Base-by-base conservation (phyloP, 2,888 invertebrate genomes). In the Trichopria drosophilae region DNA sequence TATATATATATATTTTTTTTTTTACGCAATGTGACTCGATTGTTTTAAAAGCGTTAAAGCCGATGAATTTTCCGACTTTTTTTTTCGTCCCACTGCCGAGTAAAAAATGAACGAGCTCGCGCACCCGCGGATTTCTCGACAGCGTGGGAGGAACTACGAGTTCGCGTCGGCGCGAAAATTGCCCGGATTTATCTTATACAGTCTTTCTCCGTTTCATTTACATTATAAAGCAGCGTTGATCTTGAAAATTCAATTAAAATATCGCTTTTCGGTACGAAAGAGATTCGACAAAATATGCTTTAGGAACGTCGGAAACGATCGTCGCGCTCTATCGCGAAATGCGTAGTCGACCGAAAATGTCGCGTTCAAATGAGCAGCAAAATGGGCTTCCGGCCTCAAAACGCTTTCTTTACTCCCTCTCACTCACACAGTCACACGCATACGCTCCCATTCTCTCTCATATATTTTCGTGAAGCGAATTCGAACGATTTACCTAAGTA, bases 201-300 rank as follows among this genome's bases (percentile, higher is more conserved):
- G 47, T 52, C 42, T 52, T 40, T 46, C 16, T 42, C 16, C n/a
- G 26, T 24, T 29, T 29, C 29, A 5, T 20, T 23, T 43, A 24
- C 16, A 7, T n/a, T 39, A 39, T 20, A 42, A 43, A 42, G 48
- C 40, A 35, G 19, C 23, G 32, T 51, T 20, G 28, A 42, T 13
- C n/a, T 26, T 20, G 35, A 18, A 32, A 34, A 44, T n/a, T 40
- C 9, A 12, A 36, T 18, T 37, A 28, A 40, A 37, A 15, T 41
- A 41, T 51, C 13, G 28, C 31, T 31, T 48, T 13, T 43, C 18
- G 40, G 23, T 7, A 40, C 35, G 36, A 37, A 36, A 18, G 28
- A 40, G 40, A 48, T 48, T 53, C 44, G 10, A 29, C 29, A 44
- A n/a, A 31, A 37, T 44, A 26, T 15, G 22, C 6, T 26, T 36